These are phyloP conservation scores for Oxystoma pomonae DNA, from an alignment of 2,888 invertebrate species.

Conservation along the genomic window DNA sequence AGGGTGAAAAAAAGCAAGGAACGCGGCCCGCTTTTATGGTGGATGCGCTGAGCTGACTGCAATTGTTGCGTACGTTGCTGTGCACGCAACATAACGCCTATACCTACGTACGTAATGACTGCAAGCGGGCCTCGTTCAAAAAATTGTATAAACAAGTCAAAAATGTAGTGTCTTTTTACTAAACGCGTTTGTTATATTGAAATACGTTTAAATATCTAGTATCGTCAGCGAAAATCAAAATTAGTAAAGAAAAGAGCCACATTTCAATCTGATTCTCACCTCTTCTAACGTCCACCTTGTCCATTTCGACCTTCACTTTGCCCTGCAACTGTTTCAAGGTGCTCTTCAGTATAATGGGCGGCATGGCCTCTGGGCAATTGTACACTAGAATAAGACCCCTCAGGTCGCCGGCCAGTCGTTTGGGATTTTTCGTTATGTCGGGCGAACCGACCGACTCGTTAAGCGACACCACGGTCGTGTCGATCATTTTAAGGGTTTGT, in stretches of 20 bases:
- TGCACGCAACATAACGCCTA: too few relatives aligned
- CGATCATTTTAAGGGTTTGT: conserved; percentile 57
- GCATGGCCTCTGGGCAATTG: conserved; percentile 45
- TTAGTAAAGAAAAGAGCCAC: neutral
- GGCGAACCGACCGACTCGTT: conserved; percentile 52
- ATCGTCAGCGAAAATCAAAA: neutral
- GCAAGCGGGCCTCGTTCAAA: too few relatives aligned
- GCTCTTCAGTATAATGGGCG: conserved; percentile 38
- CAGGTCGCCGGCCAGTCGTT: conserved; percentile 54
- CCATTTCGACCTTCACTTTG: conserved; percentile 39
- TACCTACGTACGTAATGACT: too few relatives aligned
- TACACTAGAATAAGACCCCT: conserved; percentile 57
- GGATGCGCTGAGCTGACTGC: too few relatives aligned
- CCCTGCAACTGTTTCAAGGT: conserved; percentile 41
- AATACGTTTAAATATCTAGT: neutral
- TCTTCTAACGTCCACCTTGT: conserved; percentile 34
- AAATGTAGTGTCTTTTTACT: too few relatives aligned
- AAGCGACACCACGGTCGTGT: conserved; percentile 59
- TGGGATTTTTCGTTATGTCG: conserved; percentile 51
- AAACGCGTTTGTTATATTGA: neutral
- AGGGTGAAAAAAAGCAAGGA: too few relatives aligned
- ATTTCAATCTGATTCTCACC: conserved; percentile 27
- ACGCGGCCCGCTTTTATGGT: too few relatives aligned
- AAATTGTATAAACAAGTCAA: too few relatives aligned
- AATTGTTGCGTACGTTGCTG: too few relatives aligned